Evolutionary conservation across 2,113 vertebrate species (phyloP).

Genomic region (Podarcis muralis): DNA sequence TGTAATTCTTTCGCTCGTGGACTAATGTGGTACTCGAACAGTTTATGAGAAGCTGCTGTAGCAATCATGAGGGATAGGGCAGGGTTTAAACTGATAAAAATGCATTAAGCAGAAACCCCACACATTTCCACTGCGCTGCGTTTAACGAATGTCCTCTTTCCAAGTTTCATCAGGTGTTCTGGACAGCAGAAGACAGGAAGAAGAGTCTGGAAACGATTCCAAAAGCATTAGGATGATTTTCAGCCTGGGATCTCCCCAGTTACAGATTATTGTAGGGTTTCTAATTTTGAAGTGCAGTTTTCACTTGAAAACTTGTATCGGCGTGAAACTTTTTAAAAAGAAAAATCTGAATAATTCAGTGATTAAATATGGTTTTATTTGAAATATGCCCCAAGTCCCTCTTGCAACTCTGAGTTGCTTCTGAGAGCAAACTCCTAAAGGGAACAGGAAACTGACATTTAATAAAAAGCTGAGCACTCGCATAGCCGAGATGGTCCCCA

Average conservation of each 20-base stretch:
- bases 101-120: slow-evolving; percentile 47
- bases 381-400: neutral
- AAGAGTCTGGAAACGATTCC: slow-evolving; percentile 44
- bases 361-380: slow-evolving; percentile 23
- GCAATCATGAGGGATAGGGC: slow-evolving; percentile 36
- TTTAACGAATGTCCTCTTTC: slow-evolving; percentile 61
- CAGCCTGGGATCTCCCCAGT: slow-evolving; percentile 21
- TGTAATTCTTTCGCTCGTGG: slow-evolving; percentile 25
- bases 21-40: neutral
- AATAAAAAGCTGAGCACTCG: neutral
- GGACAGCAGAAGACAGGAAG: slow-evolving; percentile 47
- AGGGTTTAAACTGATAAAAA: slow-evolving; percentile 49
- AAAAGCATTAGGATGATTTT: slow-evolving; percentile 46
- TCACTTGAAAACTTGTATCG: neutral
- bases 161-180: slow-evolving; percentile 65
- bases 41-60: slow-evolving; percentile 33
- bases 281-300: slow-evolving; percentile 11
- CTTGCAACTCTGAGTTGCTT: slow-evolving; percentile 9
- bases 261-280: slow-evolving; percentile 21
- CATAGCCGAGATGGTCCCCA: neutral
- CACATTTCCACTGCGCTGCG: slow-evolving; percentile 33
- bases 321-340: neutral
- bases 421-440: neutral
- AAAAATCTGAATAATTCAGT: neutral
- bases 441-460: neutral